These are phyloP conservation scores for Laterallus jamaicensis DNA, from an alignment of 2,113 vertebrate species.

Conservation along the genomic window DNA sequence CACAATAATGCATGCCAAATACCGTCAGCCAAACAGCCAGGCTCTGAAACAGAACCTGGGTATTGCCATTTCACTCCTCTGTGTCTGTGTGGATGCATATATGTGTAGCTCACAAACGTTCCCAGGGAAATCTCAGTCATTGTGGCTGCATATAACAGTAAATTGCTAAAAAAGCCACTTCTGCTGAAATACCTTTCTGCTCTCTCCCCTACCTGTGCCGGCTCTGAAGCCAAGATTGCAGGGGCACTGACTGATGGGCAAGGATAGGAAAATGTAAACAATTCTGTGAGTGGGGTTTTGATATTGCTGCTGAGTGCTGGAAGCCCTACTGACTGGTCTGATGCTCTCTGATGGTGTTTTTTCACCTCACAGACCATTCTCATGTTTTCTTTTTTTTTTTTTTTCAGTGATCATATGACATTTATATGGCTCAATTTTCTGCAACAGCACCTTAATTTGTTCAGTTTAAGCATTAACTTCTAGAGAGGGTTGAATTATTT, in stretches of 20 bases:
- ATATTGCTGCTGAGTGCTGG: neutral
- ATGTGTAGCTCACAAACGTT: rapidly evolving
- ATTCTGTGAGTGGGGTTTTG: neutral
- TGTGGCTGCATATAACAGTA: rapidly evolving
- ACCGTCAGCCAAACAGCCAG: rapidly evolving
- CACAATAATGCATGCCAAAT: rapidly evolving
- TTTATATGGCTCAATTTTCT: neutral
- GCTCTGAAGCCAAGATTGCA: neutral
- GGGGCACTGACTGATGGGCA: neutral
- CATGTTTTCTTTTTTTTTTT: neutral
- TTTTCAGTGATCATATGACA: neutral
- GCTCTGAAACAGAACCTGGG: neutral
- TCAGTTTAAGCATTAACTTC: slow-evolving; percentile 4
- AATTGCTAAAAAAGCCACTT: neutral
- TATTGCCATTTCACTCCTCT: neutral
- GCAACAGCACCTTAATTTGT: neutral
- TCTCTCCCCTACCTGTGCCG: neutral
- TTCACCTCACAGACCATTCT: neutral
- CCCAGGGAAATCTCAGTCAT: neutral
- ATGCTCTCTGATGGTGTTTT: neutral
- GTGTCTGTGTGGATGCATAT: too few species aligned
- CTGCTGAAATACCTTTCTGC: neutral
- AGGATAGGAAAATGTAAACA: neutral
- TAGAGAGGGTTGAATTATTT: neutral
- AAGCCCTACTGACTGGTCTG: neutral